phyloP scores from a whole-genome alignment of 2,888 invertebrate genomes.

The Cerceris ruficornis region DNA sequence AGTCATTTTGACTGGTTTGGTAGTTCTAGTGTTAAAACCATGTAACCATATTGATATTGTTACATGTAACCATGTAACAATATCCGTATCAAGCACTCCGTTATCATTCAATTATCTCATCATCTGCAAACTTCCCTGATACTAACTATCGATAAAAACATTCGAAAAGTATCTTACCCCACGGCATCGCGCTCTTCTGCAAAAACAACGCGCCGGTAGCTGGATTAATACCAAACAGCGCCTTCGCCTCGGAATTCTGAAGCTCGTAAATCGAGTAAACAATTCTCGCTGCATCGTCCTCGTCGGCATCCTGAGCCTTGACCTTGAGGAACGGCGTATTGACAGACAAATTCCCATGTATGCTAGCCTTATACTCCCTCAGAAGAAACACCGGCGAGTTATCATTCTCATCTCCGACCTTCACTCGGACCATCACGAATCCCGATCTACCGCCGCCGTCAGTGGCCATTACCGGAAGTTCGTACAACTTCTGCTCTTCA shows the following conservation, averaged over 20 bases:
- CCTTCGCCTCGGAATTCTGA: constrained; percentile 83
- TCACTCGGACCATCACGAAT: constrained; percentile 89
- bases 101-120: no score
- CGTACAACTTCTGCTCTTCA: constrained; percentile 87
- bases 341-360: constrained; percentile 84
- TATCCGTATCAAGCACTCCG: no score
- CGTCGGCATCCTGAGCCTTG: constrained; percentile 91
- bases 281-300: constrained; percentile 87
- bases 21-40: no score
- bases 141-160: no score
- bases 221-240: constrained; percentile 89
- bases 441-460: constrained; percentile 92
- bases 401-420: constrained; percentile 92
- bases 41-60: no score
- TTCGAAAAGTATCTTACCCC: constrained; percentile 74
- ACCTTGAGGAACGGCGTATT: constrained; percentile 85
- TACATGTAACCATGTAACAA: no score
- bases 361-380: constrained; percentile 90
- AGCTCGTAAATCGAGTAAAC: constrained; percentile 91
- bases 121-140: no score
- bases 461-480: constrained; percentile 90
- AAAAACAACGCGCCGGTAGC: constrained; percentile 89
- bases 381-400: constrained; percentile 90
- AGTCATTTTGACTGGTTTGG: no score
- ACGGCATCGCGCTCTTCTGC: constrained; percentile 84